Percentiles rank a stretch among this genome's conserved stretches.
These are phyloP conservation scores for Drosophila sucinea DNA, from an alignment of 1,140 invertebrate species.

Conservation along the genomic window DNA sequence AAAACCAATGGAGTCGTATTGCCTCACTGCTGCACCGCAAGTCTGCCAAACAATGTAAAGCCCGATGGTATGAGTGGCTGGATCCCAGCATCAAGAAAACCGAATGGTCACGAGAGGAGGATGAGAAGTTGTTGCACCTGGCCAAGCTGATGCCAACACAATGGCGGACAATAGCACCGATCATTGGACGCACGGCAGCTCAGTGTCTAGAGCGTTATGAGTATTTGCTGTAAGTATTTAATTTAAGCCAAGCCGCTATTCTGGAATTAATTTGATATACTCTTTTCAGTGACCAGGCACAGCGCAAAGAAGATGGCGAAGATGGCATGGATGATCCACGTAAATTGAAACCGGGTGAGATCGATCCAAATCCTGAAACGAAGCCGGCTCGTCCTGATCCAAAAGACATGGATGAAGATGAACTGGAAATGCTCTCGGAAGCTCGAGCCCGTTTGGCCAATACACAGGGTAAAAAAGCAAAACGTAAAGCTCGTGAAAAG, in stretches of 20 bases:
- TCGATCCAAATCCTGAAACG: conserved; percentile 99
- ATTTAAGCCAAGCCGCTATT: too few relatives aligned
- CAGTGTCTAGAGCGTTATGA: conserved; percentile 99
- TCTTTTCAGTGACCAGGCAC: conserved; percentile 94
- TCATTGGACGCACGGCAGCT: conserved; percentile 98
- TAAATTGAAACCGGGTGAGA: conserved; percentile 99
- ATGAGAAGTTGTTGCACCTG: conserved; percentile 98
- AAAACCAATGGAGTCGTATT: conserved; percentile 99
- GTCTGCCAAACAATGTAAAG: conserved; percentile 99
- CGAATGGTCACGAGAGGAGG: conserved; percentile 99
- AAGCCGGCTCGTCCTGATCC: conserved; percentile 99
- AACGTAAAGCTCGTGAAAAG: conserved; percentile 99
- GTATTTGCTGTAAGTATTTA: conserved; percentile 92
- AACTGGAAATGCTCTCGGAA: conserved; percentile 99
- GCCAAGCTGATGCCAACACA: conserved; percentile 99
- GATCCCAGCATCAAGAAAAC: conserved; percentile 99
- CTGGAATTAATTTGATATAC: not conserved
- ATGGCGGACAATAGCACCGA: conserved; percentile 99
- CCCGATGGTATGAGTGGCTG: conserved; percentile 99
- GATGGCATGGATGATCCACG: conserved; percentile 96
- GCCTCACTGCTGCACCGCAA: conserved; percentile 99
- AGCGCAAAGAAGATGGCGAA: conserved; percentile 98
- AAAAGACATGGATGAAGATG: conserved; percentile 99
- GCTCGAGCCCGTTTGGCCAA: conserved; percentile 98
- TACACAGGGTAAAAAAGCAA: conserved; percentile 99